Evolutionary conservation across 2,888 invertebrate species (phyloP), one percentile per base, ranked within the genome.

Genomic region (Trichogramma evanescens): DNA sequence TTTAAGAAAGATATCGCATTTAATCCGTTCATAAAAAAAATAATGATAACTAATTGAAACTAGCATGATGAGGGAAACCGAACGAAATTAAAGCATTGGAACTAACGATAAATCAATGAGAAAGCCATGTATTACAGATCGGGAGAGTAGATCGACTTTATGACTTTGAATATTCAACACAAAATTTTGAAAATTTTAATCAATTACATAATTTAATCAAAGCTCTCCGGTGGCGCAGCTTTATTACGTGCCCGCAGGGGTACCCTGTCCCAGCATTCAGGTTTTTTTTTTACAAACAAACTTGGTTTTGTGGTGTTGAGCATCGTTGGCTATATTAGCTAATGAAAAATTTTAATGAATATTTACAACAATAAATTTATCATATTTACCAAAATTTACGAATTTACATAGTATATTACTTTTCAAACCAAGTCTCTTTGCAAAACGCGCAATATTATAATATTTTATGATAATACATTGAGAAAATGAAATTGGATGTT

Each of bases 261-360:
- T 91, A 93, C 93, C 93, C 93, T 92, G 93, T 93, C 93, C 93
- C 93, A 93, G 93, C 93, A 93, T 93, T 92, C 93, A 93, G 93
- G 93, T 91, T 89, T 89, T 26, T 26, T 13, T 26, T 90, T 89
- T 89, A 73, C 73, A 72, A 69, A 71, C 68, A 71, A 71, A 70
- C 71, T 71, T 71, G 71, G 69, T 69, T 70, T 66, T 59, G 61
- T 50, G 26, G 1, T 26, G 26, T 26, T 26, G 26, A 26, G 26
- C 26, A 26, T 26, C 26, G 26, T 3, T 26, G 26, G 26, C 26
- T 2, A 2, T 26, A 26, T 26, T 26, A 26, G 3, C 26, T 26
- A 26, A 26, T 26, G 26, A 26, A 26, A 26, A 26, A 26, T 26
- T 26, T 26, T 26, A 26, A 26, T 26, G 26, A 26, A 26, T 26